phyloP scores from a whole-genome alignment of 1,140 invertebrate genomes.

The Anoplolepis gracilipes region DNA sequence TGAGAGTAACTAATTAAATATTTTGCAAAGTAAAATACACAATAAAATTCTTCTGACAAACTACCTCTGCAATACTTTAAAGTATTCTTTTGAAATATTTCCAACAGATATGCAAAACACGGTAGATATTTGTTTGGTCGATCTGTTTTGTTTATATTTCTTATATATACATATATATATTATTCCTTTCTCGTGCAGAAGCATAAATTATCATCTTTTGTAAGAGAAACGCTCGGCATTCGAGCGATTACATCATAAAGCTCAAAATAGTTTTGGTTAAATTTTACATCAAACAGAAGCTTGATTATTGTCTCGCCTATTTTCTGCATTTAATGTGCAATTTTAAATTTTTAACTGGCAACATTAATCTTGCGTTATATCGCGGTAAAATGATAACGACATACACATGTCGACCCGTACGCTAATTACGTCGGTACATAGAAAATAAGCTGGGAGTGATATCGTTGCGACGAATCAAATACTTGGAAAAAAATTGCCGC shows the following conservation, averaged over 20 bases:
- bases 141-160: not conserved
- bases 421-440: slow-evolving; percentile 13
- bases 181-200: not conserved
- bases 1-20: not conserved
- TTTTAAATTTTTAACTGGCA: not conserved
- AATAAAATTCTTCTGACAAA: not conserved
- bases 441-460: not conserved
- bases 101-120: not conserved
- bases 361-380: not conserved
- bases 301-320: not conserved
- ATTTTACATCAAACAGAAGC: not conserved
- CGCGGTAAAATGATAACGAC: not conserved
- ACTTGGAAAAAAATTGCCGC: slow-evolving; percentile 4
- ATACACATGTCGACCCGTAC: slow-evolving; percentile 1
- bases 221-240: not conserved
- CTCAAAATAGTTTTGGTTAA: not conserved
- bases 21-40: not conserved
- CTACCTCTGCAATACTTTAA: not conserved
- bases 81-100: not conserved
- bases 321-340: not conserved
- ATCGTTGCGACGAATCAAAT: slow-evolving; percentile 25
- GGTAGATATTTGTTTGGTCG: not conserved
- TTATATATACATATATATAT: too few relatives aligned
- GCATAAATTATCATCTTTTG: not conserved
- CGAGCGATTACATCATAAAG: not conserved